Percentiles rank a stretch among this genome's conserved stretches.
These are phyloP conservation scores for Octodon degus DNA, from an alignment of 2,113 vertebrate species.

Conservation along the genomic window DNA sequence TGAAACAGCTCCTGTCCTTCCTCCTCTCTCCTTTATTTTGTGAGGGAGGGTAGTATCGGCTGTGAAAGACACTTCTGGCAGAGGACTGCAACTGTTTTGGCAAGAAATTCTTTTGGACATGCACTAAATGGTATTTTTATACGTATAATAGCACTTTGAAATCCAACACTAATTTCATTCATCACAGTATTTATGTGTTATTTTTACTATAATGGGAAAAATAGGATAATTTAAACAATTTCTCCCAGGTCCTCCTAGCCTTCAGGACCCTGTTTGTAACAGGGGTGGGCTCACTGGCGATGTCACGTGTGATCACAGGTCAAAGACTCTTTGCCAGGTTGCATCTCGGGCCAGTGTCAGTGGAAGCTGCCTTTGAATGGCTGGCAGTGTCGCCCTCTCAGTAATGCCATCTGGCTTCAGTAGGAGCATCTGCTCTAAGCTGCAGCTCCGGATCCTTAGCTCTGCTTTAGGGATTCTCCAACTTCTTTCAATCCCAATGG, in stretches of 20 bases:
- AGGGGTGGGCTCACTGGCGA: accelerated
- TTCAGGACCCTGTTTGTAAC: accelerated
- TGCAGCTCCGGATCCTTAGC: accelerated
- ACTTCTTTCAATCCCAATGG: background rate
- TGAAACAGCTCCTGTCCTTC: accelerated
- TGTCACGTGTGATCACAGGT: accelerated
- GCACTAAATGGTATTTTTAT: accelerated
- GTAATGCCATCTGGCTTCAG: background rate
- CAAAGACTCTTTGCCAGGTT: accelerated
- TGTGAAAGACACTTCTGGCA: background rate
- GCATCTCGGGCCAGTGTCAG: accelerated
- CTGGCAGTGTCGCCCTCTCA: background rate
- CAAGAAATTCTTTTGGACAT: background rate
- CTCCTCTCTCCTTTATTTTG: background rate
- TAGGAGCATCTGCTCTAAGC: background rate
- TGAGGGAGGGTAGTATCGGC: accelerated
- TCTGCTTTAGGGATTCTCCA: background rate
- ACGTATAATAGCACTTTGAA: background rate
- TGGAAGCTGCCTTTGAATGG: background rate
- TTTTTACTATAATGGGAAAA: background rate
- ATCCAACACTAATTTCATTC: background rate
- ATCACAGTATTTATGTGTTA: too few relatives aligned
- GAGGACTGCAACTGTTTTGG: background rate
- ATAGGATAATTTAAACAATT: background rate
- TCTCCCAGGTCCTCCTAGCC: accelerated